Evolutionary conservation across 2,888 invertebrate species (phyloP).

Genomic region (Osmoderma eremita): DNA sequence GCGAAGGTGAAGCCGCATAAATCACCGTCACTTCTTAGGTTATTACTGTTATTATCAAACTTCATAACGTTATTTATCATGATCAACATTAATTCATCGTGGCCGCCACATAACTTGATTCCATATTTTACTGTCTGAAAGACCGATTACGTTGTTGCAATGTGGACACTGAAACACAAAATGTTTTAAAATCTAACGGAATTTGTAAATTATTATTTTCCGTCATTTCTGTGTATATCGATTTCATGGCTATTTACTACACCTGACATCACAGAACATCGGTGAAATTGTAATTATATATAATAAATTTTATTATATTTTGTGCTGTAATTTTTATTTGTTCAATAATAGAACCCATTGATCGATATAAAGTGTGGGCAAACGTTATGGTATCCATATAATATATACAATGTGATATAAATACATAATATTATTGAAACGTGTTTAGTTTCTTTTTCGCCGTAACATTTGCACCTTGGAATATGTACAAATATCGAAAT

Average conservation of each 20-base stretch:
- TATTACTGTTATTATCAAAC: slow-evolving; percentile 16
- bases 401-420: slow-evolving; percentile 6
- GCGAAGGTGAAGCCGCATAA: slow-evolving; percentile 64
- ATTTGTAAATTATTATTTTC: slow-evolving; percentile 21
- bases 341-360: not conserved
- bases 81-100: slow-evolving; percentile 19
- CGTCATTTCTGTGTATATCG: slow-evolving; percentile 16
- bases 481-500: too few species aligned
- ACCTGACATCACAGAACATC: slow-evolving; percentile 15
- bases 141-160: slow-evolving; percentile 14
- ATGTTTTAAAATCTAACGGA: slow-evolving; percentile 9
- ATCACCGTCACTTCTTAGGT: slow-evolving; percentile 10
- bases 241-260: slow-evolving; percentile 9
- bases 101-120: slow-evolving; percentile 30
- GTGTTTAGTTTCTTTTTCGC: not conserved
- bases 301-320: slow-evolving; percentile 44
- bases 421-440: not conserved
- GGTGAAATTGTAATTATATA: slow-evolving; percentile 32
- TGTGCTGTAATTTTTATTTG: slow-evolving; percentile 37
- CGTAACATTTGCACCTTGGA: not conserved
- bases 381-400: not conserved
- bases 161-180: slow-evolving; percentile 6
- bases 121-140: slow-evolving; percentile 19
- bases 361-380: not conserved
- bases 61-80: slow-evolving; percentile 25